Evolutionary conservation across 2,797 vertebrate species (phyloP).

Genomic region (Notoglanidium macrostoma): DNA sequence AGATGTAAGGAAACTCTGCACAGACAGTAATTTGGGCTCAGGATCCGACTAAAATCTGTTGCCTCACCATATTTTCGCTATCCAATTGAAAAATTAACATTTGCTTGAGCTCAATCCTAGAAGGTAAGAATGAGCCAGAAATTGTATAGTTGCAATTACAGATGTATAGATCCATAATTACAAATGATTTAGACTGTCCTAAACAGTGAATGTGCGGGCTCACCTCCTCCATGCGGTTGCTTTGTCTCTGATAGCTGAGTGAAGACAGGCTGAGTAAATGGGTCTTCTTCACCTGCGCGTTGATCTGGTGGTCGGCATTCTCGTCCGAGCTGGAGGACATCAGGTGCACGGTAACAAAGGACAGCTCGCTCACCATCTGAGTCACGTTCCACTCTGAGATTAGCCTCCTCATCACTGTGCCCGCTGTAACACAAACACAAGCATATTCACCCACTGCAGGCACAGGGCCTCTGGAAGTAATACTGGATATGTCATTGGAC

Average conservation of each 20-base stretch:
- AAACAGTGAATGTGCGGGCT: slow-evolving; percentile 2
- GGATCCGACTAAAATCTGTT: too few species aligned
- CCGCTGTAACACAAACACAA: slow-evolving; percentile 74
- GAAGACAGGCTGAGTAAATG: slow-evolving; percentile 94
- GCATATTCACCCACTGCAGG: slow-evolving; percentile 9
- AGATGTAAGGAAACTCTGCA: neutral
- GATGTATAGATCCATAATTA: neutral
- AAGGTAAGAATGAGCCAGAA: neutral
- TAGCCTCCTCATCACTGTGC: slow-evolving; percentile 95
- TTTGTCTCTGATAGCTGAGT: slow-evolving; percentile 94
- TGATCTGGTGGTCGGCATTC: slow-evolving; percentile 89
- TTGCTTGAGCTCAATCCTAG: neutral
- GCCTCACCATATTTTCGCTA: neutral
- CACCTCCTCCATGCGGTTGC: slow-evolving; percentile 91
- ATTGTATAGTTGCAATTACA: too few species aligned
- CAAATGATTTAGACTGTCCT: neutral
- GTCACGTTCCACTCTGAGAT: slow-evolving; percentile 99
- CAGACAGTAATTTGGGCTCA: neutral
- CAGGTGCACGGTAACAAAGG: slow-evolving; percentile 91
- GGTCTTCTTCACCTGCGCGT: slow-evolving; percentile 92
- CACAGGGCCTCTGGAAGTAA: neutral
- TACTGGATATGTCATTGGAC: neutral
- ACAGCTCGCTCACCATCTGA: slow-evolving; percentile 96
- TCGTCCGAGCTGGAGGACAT: slow-evolving; percentile 96
- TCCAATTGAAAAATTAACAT: neutral